phyloP scores from a whole-genome alignment of 2,797 vertebrate genomes.

The Caiman crocodilus region DNA sequence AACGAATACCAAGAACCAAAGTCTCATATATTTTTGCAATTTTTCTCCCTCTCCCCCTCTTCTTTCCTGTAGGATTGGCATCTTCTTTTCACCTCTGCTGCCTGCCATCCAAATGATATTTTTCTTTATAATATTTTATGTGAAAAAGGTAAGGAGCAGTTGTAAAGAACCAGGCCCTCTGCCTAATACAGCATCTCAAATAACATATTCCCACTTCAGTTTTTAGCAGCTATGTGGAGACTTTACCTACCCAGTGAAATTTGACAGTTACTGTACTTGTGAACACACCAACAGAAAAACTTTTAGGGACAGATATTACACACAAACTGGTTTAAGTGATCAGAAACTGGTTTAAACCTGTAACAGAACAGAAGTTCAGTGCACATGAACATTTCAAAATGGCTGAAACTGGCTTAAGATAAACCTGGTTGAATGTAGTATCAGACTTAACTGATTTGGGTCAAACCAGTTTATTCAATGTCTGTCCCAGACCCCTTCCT shows the following conservation, averaged over 20 bases:
- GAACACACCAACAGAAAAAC: neutral
- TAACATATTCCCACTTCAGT: neutral
- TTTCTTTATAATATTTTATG: slow-evolving; percentile 90
- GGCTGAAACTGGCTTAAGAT: too few relatives aligned
- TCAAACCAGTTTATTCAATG: too few relatives aligned
- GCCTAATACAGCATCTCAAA: neutral
- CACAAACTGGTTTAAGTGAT: too few relatives aligned
- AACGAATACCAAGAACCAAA: neutral
- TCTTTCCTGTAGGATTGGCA: slow-evolving; percentile 88
- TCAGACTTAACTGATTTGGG: too few relatives aligned
- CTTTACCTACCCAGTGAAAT: neutral
- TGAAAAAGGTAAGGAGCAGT: slow-evolving; percentile 90
- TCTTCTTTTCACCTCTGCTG: slow-evolving; percentile 95
- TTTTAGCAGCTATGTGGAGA: neutral
- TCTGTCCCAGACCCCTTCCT: too few relatives aligned
- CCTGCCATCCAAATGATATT: slow-evolving; percentile 92
- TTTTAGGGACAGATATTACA: neutral
- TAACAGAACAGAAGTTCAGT: too few relatives aligned
- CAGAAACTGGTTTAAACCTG: too few relatives aligned
- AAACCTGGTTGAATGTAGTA: too few relatives aligned
- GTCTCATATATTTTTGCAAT: neutral
- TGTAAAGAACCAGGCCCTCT: neutral
- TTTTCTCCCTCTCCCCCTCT: neutral
- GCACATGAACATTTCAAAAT: too few relatives aligned
- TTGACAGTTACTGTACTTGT: neutral